A percentile compares a stretch with the other conserved stretches of the same genome.
Evolutionary conservation across 2,113 vertebrate species (phyloP).

Genomic region (Tringa solitaria): DNA sequence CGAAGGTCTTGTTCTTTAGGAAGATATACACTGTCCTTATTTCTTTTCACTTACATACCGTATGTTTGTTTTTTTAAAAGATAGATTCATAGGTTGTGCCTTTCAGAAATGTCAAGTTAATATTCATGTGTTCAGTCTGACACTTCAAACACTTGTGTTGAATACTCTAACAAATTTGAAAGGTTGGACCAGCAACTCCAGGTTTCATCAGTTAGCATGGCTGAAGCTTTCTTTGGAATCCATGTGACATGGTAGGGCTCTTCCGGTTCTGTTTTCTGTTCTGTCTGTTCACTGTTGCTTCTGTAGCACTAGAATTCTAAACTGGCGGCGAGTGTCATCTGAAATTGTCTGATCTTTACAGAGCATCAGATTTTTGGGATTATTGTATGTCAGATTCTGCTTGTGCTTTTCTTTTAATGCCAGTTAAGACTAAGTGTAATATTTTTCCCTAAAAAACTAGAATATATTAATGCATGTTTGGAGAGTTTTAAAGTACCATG

Average conservation of each 20-base stretch:
- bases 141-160: constrained; percentile 68
- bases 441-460: constrained; percentile 73
- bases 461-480: constrained; percentile 79
- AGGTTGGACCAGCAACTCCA: constrained; percentile 60
- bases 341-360: constrained; percentile 51
- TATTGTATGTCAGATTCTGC: constrained; percentile 66
- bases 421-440: constrained; percentile 69
- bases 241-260: constrained; percentile 36
- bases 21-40: constrained; percentile 4
- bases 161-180: constrained; percentile 67
- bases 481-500: constrained; percentile 73
- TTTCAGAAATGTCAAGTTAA: constrained; percentile 78
- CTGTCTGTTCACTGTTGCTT: constrained; percentile 58
- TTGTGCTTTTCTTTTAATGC: constrained; percentile 69
- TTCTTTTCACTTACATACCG: constrained; percentile 45
- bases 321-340: constrained; percentile 55
- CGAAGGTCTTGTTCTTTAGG: constrained; percentile 85
- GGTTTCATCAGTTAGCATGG: constrained; percentile 69
- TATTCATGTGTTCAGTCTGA: constrained; percentile 65
- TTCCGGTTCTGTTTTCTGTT: constrained; percentile 47
- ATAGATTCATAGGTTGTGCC: constrained; percentile 79
- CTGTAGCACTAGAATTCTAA: constrained; percentile 69
- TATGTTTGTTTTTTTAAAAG: constrained; percentile 33
- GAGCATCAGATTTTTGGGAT: constrained; percentile 54
- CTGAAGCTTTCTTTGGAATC: constrained; percentile 61